Conservation (phyloP, 2,113 vertebrate genomes). For the Siniperca knerii region DNA sequence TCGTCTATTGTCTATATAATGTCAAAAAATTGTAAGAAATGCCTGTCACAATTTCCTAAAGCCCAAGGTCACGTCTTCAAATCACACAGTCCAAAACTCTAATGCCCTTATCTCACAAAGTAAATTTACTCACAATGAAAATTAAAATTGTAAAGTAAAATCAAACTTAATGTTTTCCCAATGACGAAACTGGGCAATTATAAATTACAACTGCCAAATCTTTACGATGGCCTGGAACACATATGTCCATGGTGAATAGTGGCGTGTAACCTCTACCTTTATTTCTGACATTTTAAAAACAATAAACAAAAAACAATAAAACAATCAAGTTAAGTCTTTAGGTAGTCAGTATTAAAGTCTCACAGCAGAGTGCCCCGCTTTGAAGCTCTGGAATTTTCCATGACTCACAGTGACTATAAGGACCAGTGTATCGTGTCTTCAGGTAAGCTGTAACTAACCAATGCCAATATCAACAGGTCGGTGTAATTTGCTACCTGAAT, state of each 20-base stretch:
- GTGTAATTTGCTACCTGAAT: neutral
- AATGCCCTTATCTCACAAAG: neutral
- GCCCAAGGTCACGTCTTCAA: neutral
- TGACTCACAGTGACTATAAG: neutral
- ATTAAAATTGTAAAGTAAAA: neutral
- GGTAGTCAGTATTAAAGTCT: neutral
- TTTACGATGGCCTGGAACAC: neutral
- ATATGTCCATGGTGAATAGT: neutral
- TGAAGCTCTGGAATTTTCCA: slow-evolving; percentile 1
- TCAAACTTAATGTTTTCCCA: neutral
- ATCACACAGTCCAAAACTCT: neutral
- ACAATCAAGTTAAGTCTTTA: neutral
- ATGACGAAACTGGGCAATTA: neutral
- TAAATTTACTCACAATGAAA: neutral
- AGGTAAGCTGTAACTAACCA: neutral
- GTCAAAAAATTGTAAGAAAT: neutral
- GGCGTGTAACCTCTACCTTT: neutral
- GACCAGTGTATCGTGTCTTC: neutral
- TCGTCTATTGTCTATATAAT: too few species aligned
- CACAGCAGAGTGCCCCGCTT: neutral
- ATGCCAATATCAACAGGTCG: neutral
- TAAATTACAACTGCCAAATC: neutral
- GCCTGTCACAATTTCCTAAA: neutral
- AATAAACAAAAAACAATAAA: too few species aligned
- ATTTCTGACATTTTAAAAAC: neutral